A percentile compares a stretch with the other conserved stretches of the same genome.
These are phyloP conservation scores for Menidia beryllina DNA, from an alignment of 2,113 vertebrate species.

Conservation along the genomic window DNA sequence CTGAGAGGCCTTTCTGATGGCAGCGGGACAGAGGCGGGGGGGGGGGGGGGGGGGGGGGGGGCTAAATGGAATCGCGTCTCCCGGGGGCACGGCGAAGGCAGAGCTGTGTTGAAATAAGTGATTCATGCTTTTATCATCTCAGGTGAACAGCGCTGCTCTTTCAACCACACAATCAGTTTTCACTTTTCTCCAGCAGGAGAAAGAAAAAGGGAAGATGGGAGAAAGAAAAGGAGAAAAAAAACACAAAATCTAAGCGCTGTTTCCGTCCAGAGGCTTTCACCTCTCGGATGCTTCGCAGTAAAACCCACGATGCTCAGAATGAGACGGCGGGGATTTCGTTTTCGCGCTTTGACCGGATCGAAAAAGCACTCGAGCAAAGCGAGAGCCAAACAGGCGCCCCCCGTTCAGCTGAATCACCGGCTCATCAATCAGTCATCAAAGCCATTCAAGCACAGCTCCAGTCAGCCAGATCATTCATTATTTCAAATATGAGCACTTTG, in stretches of 20 bases:
- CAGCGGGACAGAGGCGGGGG: constrained; percentile 21
- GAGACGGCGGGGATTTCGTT: neutral
- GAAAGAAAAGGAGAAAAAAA: too few species aligned
- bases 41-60: constrained; percentile 36
- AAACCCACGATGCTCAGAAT: neutral
- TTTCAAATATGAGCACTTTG: neutral
- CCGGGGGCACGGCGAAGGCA: constrained; percentile 65
- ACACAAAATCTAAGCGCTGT: too few species aligned
- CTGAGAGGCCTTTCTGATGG: constrained; percentile 53
- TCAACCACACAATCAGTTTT: constrained; percentile 49
- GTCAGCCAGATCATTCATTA: neutral
- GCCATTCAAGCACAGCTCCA: too few species aligned
- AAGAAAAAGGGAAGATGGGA: constrained; percentile 2
- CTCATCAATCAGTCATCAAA: too few species aligned
- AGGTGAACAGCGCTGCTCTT: constrained; percentile 75
- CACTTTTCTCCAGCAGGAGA: neutral
- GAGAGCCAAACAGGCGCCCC: neutral
- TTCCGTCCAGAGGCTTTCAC: neutral
- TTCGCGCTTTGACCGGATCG: too few species aligned
- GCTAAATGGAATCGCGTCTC: constrained; percentile 75
- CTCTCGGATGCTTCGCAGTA: neutral
- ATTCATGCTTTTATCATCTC: constrained; percentile 81
- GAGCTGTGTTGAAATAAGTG: constrained; percentile 80
- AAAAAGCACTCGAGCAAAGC: too few species aligned
- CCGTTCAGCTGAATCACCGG: too few species aligned